Evolutionary conservation across 2,888 invertebrate genomes (phyloP).

Genomic region (Mythimna lalbum): DNA sequence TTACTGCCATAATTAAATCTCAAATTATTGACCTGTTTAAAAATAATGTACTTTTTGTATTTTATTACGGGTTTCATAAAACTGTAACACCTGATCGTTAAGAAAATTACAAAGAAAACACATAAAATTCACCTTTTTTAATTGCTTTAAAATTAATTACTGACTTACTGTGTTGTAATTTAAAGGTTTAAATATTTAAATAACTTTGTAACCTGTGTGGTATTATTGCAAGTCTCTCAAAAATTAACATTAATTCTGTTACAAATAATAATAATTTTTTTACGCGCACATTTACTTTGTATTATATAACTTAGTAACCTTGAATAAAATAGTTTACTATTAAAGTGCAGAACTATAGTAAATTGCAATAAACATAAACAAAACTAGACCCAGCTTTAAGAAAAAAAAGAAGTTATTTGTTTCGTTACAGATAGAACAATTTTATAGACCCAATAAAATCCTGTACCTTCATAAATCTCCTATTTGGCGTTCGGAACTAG

Average conservation of each 20-base stretch:
- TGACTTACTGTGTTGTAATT: slow-evolving; percentile 31
- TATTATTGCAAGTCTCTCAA: background rate
- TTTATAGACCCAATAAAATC: slow-evolving; percentile 63
- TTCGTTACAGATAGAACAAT: slow-evolving; percentile 41
- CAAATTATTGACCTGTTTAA: slow-evolving; percentile 27
- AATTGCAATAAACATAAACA: slow-evolving; percentile 33
- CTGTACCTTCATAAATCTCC: slow-evolving; percentile 56
- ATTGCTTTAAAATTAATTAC: slow-evolving; percentile 44
- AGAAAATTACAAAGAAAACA: slow-evolving; percentile 31
- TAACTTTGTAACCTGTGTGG: background rate
- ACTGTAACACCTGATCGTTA: slow-evolving; percentile 46
- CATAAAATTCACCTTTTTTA: slow-evolving; percentile 43
- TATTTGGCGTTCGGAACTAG: slow-evolving; percentile 51
- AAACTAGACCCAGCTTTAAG: slow-evolving; percentile 31
- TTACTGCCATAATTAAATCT: slow-evolving; percentile 48
- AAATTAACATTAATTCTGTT: no score
- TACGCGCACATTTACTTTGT: background rate
- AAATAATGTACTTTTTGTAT: slow-evolving; percentile 27
- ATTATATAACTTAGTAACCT: background rate
- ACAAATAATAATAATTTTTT: no score
- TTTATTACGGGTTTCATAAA: slow-evolving; percentile 53
- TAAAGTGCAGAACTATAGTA: background rate
- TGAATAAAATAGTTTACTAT: background rate
- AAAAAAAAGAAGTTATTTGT: slow-evolving; percentile 37
- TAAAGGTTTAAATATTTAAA: slow-evolving; percentile 1